A percentile compares a stretch with the other conserved stretches of the same genome.
These are phyloP conservation scores for Porites divaricata DNA, from an alignment of 92 coral and sea anemone species.

Conservation along the genomic window DNA sequence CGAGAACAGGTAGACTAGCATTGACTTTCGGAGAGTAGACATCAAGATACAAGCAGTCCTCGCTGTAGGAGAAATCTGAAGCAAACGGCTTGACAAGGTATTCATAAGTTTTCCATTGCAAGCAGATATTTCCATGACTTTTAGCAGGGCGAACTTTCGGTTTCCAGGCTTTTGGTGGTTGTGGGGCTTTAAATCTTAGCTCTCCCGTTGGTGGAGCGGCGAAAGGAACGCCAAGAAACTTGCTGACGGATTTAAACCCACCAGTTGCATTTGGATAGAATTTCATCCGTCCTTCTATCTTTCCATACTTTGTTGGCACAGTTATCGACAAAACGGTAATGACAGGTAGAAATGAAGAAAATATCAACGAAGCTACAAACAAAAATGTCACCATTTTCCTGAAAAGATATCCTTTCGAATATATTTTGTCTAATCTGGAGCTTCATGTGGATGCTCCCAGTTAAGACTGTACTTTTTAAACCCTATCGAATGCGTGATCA, in stretches of 20 bases:
- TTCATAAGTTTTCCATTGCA: conserved; percentile 19
- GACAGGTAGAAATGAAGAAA: neutral
- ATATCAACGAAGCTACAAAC: neutral
- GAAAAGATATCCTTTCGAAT: neutral
- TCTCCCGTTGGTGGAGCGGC: conserved; percentile 52
- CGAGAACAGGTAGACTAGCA: conserved; percentile 39
- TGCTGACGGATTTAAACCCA: conserved; percentile 1
- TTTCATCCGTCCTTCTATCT: neutral
- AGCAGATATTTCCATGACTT: conserved; percentile 54
- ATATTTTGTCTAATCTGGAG: too few relatives aligned
- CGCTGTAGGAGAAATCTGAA: conserved; percentile 21
- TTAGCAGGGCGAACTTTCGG: conserved; percentile 43
- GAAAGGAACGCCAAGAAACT: conserved; percentile 64
- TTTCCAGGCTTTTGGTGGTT: conserved; percentile 44
- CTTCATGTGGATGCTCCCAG: too few relatives aligned
- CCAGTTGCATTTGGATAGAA: neutral
- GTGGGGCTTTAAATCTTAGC: conserved; percentile 53
- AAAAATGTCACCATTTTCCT: neutral
- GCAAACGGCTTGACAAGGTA: neutral
- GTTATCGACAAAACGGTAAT: neutral
- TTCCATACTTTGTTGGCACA: conserved; percentile 3
- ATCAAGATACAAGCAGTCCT: conserved; percentile 43
- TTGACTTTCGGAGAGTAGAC: neutral
- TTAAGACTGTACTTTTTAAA: too few relatives aligned
- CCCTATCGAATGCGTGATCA: too few relatives aligned